These are phyloP conservation scores for Rhinogobio ventralis DNA, from an alignment of 2,797 vertebrate species.

Conservation along the genomic window DNA sequence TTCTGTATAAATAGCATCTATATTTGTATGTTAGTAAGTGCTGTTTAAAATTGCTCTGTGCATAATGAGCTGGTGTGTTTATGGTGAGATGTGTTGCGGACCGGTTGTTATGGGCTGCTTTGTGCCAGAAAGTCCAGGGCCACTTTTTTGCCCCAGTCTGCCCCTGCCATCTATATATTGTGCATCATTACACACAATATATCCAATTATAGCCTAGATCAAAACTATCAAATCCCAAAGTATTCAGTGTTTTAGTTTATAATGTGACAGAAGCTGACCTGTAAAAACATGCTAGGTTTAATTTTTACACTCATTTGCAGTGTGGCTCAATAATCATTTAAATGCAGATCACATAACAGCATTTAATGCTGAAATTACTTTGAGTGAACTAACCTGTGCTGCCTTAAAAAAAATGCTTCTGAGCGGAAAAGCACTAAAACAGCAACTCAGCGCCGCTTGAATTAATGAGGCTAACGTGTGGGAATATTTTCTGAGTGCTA, in stretches of 20 bases:
- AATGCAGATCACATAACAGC: constrained; percentile 24
- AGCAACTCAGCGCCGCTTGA: constrained; percentile 26
- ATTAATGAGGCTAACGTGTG: constrained; percentile 34
- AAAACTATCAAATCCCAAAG: neutral
- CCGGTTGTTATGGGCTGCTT: no score
- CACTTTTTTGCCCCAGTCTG: no score
- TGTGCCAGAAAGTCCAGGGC: no score
- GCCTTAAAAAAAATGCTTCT: constrained; percentile 12
- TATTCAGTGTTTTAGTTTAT: neutral
- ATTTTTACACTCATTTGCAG: constrained; percentile 35
- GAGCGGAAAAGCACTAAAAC: constrained; percentile 16
- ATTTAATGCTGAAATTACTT: constrained; percentile 15
- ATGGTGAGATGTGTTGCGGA: no score
- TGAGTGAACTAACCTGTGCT: constrained; percentile 36
- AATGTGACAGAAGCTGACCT: neutral
- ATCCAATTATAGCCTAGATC: neutral
- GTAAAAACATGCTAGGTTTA: constrained; percentile 25
- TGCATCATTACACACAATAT: neutral
- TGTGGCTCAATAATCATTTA: constrained; percentile 24
- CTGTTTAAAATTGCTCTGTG: no score
- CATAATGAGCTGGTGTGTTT: no score
- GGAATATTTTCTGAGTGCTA: constrained; percentile 21
- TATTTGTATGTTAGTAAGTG: no score
- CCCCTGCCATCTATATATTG: neutral
- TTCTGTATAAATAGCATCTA: no score